Percentiles rank a stretch among this genome's conserved stretches.
phyloP scores from a whole-genome alignment of 2,113 vertebrate species.

The Oceanites oceanicus region DNA sequence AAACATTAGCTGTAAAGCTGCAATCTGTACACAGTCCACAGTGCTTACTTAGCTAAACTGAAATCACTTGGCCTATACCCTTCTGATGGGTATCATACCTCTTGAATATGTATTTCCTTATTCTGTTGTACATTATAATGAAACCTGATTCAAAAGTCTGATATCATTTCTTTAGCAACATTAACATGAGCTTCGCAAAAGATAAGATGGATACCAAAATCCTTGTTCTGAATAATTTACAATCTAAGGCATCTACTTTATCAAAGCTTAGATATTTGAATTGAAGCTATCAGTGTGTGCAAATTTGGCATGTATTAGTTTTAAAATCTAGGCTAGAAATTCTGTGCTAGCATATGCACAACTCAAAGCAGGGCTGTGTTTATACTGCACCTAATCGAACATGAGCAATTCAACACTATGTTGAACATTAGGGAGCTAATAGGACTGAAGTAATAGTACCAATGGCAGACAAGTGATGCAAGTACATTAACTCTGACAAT shows the following conservation, averaged over 20 bases:
- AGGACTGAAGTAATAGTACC: neutral
- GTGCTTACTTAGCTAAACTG: neutral
- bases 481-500: neutral
- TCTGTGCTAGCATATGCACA: rapidly evolving
- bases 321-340: neutral
- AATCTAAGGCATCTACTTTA: neutral
- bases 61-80: neutral
- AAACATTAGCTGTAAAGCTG: neutral
- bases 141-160: neutral
- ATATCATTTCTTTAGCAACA: neutral
- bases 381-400: neutral
- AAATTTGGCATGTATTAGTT: neutral
- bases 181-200: neutral
- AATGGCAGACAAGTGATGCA: neutral
- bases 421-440: neutral
- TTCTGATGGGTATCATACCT: neutral
- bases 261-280: neutral
- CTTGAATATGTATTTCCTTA: neutral
- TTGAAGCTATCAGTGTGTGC: neutral
- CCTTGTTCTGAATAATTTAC: neutral
- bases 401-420: neutral
- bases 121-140: neutral
- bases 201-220: neutral
- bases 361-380: neutral
- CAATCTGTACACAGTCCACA: neutral